These are phyloP conservation scores for Meandrina meandrites DNA, from an alignment of 92 coral and sea anemone species.

Conservation along the genomic window DNA sequence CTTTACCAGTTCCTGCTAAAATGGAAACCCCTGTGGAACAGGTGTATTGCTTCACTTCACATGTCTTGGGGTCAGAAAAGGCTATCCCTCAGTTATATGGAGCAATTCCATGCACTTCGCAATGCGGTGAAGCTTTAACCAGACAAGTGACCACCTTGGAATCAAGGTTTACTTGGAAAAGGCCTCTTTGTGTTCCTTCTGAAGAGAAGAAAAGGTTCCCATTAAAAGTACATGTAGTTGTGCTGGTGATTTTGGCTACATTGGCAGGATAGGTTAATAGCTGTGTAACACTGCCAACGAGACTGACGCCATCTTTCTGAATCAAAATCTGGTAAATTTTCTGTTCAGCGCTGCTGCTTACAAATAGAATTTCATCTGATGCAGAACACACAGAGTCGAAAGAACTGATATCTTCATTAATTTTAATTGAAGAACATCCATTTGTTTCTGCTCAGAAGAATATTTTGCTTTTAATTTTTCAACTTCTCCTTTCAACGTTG, in stretches of 20 bases:
- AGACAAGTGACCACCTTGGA: constrained; percentile 32
- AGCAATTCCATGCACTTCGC: constrained; percentile 63
- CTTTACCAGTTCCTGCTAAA: constrained; percentile 51
- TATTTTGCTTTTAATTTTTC: constrained; percentile 40
- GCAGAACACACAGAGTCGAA: constrained; percentile 54
- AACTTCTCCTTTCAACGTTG: constrained; percentile 32
- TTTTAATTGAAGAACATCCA: constrained; percentile 50
- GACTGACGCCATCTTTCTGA: constrained; percentile 52
- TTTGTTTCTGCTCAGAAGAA: constrained; percentile 39
- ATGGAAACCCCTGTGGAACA: constrained; percentile 49
- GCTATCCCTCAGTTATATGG: constrained; percentile 44
- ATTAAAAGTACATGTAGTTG: constrained; percentile 30
- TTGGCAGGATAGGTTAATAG: constrained; percentile 40
- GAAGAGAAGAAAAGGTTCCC: constrained; percentile 55
- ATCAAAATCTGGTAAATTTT: constrained; percentile 55
- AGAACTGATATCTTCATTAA: constrained; percentile 25
- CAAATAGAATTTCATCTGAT: constrained; percentile 56
- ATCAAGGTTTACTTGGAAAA: constrained; percentile 47
- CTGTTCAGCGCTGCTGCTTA: constrained; percentile 35
- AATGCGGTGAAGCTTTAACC: constrained; percentile 22
- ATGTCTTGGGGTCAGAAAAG: constrained; percentile 55
- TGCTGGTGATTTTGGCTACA: constrained; percentile 47
- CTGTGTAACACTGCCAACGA: constrained; percentile 56
- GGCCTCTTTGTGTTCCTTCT: constrained; percentile 56
- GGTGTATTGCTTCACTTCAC: constrained; percentile 52